phyloP scores from a whole-genome alignment of 2,888 invertebrate species.

The Acholoe squamosa region DNA sequence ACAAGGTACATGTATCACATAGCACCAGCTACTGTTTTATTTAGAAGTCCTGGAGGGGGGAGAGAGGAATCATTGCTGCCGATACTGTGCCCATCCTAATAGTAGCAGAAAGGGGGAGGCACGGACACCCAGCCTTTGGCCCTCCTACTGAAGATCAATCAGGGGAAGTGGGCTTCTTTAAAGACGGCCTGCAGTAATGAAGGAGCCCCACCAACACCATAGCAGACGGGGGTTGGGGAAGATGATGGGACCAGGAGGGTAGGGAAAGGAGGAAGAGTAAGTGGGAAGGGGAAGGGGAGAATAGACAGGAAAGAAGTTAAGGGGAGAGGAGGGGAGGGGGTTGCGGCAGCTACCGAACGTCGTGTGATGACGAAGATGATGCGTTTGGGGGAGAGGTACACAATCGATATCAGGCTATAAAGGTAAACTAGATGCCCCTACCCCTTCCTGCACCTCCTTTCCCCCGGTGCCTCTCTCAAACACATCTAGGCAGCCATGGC shows the following conservation, averaged over 20 bases:
- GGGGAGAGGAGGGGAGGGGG: too few species aligned
- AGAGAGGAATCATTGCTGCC: not conserved
- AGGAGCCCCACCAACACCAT: not conserved
- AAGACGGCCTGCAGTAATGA: not conserved
- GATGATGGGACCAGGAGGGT: not conserved
- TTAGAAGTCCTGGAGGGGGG: not conserved
- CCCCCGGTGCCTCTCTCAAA: not conserved
- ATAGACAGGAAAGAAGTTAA: too few species aligned
- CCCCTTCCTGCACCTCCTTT: not conserved
- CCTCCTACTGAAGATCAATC: not conserved
- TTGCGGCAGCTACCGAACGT: not conserved
- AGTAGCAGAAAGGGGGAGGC: not conserved
- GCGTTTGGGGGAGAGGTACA: not conserved
- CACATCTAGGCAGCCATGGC: not conserved
- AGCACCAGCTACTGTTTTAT: not conserved
- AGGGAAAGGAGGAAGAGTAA: too few species aligned
- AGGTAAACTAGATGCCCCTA: conserved; percentile 44
- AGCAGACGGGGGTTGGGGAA: too few species aligned
- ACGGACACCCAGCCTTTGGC: not conserved
- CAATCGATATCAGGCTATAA: conserved; percentile 45
- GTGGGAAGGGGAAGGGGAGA: too few species aligned
- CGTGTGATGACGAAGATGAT: conserved; percentile 5
- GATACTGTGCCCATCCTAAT: not conserved
- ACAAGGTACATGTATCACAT: conserved; percentile 3
- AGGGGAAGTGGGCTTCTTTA: conserved; percentile 4